These are phyloP conservation scores for rat (Rattus norvegicus) DNA, from an alignment of 2,113 vertebrate species.

Conservation along the genomic window GRCr8 NC_086031.1:88189001-88189500, in stretches of 20 bases:
- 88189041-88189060: neutral
- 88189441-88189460: neutral
- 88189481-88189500: neutral
- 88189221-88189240: neutral
- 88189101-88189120: neutral
- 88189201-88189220: neutral
- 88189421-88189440: neutral
- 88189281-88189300: neutral
- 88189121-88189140: neutral
- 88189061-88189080: neutral
- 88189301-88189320: neutral
- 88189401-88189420: neutral
- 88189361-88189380: neutral
- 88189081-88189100: neutral
- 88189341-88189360: neutral
- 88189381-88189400: neutral
- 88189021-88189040: neutral
- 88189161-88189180: neutral
- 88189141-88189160: neutral
- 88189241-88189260: neutral
- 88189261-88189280: neutral
- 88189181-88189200: neutral
- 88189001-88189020: neutral
- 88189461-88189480: neutral
- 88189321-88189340: neutral